Evolutionary conservation across 1,140 invertebrate genomes (phyloP).

Genomic region (Antheraea pernyi): DNA sequence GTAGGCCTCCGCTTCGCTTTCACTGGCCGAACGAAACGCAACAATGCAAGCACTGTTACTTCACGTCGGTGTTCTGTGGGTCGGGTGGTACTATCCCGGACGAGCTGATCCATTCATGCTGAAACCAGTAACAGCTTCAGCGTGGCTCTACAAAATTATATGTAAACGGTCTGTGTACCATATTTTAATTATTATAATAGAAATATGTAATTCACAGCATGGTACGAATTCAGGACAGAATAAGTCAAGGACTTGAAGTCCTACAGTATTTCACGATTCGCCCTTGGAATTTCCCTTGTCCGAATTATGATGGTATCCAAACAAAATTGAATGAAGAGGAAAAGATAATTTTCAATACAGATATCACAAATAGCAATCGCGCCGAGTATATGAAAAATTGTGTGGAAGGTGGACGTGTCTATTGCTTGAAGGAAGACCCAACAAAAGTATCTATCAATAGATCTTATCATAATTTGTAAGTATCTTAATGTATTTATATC

Average conservation of each 20-base stretch:
- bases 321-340: slow-evolving; percentile 80
- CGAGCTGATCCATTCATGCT: too few relatives aligned
- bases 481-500: slow-evolving; percentile 17
- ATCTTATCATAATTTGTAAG: slow-evolving; percentile 64
- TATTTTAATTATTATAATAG: too few relatives aligned
- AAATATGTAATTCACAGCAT: slow-evolving; percentile 66
- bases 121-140: too few relatives aligned
- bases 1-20: too few relatives aligned
- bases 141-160: too few relatives aligned
- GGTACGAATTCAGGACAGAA: slow-evolving; percentile 77
- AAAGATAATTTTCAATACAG: slow-evolving; percentile 79
- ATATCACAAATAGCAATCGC: slow-evolving; percentile 67
- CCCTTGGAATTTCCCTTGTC: slow-evolving; percentile 83
- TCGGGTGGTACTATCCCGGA: too few relatives aligned
- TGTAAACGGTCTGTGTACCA: too few relatives aligned
- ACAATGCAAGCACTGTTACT: too few relatives aligned
- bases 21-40: too few relatives aligned
- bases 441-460: slow-evolving; percentile 45
- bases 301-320: slow-evolving; percentile 76
- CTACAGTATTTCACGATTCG: slow-evolving; percentile 87
- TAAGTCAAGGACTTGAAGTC: slow-evolving; percentile 76
- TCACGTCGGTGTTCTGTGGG: too few relatives aligned
- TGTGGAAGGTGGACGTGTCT: slow-evolving; percentile 58
- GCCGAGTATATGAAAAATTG: slow-evolving; percentile 50
- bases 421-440: slow-evolving; percentile 60